A percentile compares a stretch with the other conserved stretches of the same genome.
These are phyloP conservation scores for Pseudotriccus pelzelni DNA, from an alignment of 2,797 vertebrate genomes.

Conservation along the genomic window DNA sequence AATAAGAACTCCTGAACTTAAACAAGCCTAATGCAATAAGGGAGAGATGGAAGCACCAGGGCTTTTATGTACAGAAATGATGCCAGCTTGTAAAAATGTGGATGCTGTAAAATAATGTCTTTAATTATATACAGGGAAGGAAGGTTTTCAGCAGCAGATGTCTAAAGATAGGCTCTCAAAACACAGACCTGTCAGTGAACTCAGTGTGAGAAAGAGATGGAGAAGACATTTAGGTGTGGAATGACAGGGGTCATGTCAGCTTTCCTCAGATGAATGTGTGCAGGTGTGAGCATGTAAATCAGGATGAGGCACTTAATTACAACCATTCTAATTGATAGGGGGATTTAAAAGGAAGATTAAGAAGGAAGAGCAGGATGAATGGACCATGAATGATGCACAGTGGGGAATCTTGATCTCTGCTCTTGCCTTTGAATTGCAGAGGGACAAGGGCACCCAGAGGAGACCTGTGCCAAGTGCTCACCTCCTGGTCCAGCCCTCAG, in stretches of 20 bases:
- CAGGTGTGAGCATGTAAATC: background rate
- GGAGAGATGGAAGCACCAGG: conserved; percentile 24
- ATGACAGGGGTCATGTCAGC: background rate
- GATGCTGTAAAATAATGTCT: conserved; percentile 60
- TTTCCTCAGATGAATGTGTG: background rate
- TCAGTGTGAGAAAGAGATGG: background rate
- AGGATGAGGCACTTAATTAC: background rate
- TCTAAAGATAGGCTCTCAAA: background rate
- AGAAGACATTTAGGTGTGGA: background rate
- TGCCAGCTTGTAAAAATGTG: conserved; percentile 55
- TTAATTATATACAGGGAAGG: conserved; percentile 53
- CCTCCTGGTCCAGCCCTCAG: background rate
- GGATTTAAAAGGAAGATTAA: background rate
- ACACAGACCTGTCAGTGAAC: background rate
- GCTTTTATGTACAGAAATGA: conserved; percentile 61
- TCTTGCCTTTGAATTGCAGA: background rate
- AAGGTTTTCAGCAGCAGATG: conserved; percentile 40
- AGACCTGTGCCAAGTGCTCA: background rate
- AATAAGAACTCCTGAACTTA: conserved; percentile 56
- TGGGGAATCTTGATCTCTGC: background rate
- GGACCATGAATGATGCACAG: background rate
- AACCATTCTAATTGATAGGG: background rate
- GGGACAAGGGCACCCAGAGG: background rate
- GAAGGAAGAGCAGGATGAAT: background rate
- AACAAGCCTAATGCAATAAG: conserved; percentile 38